Conservation (phyloP, 2,888 invertebrate genomes). For the Trissonchulus latispiculum region DNA sequence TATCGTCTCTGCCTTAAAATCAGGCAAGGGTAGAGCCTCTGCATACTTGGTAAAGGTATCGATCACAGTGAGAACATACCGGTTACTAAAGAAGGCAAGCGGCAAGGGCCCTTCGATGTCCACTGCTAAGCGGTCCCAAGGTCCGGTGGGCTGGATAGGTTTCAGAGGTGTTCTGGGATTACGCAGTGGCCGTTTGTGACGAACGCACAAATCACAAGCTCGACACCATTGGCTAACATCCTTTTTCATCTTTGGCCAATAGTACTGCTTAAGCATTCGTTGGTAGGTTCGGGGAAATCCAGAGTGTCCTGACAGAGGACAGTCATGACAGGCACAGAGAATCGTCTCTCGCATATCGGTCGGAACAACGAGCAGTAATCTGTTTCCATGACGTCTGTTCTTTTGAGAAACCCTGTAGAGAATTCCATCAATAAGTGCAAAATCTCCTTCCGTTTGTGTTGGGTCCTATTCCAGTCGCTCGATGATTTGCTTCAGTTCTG, state of each 20-base stretch:
- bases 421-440: background rate
- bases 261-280: background rate
- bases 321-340: background rate
- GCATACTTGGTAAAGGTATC: background rate
- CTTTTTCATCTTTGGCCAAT: background rate
- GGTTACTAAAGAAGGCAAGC: background rate
- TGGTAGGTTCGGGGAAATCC: background rate
- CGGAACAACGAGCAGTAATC: background rate
- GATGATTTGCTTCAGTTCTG: background rate
- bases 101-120: background rate
- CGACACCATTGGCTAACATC: background rate
- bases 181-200: background rate
- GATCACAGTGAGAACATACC: background rate
- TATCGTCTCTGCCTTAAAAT: background rate
- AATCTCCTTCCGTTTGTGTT: background rate
- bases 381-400: background rate
- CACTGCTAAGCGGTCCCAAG: background rate
- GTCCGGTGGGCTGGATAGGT: background rate
- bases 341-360: background rate
- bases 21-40: background rate
- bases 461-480: background rate
- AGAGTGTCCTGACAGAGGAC: background rate
- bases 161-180: background rate
- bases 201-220: background rate
- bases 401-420: background rate